Conservation (phyloP, 2,888 invertebrate species). For the Microchrysa polita region DNA sequence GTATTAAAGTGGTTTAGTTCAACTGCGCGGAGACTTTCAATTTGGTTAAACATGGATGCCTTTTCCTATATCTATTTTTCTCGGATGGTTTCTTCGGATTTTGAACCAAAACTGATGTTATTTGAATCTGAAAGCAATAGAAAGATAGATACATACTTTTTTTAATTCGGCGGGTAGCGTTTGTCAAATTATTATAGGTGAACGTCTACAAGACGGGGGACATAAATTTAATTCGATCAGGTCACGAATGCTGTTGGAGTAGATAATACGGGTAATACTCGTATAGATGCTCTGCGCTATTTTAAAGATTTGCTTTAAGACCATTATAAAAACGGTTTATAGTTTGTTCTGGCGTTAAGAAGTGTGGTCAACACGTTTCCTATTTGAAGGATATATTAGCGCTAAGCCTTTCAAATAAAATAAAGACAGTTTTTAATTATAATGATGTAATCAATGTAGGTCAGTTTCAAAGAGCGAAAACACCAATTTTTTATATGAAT, state of each 20-base stretch:
- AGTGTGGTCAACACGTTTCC: too few species aligned
- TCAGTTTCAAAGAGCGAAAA: too few species aligned
- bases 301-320: too few species aligned
- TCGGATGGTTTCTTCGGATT: not conserved
- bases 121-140: not conserved
- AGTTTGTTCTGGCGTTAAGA: too few species aligned
- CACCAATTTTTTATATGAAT: too few species aligned
- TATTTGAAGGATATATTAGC: too few species aligned
- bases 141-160: not conserved
- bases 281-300: too few species aligned
- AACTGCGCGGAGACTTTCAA: not conserved
- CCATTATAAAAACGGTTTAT: too few species aligned
- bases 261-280: too few species aligned
- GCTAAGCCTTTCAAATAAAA: too few species aligned
- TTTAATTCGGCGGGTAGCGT: not conserved
- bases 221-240: constrained; percentile 29
- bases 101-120: constrained; percentile 2
- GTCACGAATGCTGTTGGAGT: constrained; percentile 15
- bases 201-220: constrained; percentile 4
- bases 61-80: constrained; percentile 1
- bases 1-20: not conserved
- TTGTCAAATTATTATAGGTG: constrained; percentile 26
- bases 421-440: too few species aligned
- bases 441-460: too few species aligned
- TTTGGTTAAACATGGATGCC: constrained; percentile 18